Percentiles rank a stretch among this genome's conserved stretches.
These are phyloP conservation scores for Himalopsyche anomala DNA, from an alignment of 2,888 invertebrate species.

Conservation along the genomic window DNA sequence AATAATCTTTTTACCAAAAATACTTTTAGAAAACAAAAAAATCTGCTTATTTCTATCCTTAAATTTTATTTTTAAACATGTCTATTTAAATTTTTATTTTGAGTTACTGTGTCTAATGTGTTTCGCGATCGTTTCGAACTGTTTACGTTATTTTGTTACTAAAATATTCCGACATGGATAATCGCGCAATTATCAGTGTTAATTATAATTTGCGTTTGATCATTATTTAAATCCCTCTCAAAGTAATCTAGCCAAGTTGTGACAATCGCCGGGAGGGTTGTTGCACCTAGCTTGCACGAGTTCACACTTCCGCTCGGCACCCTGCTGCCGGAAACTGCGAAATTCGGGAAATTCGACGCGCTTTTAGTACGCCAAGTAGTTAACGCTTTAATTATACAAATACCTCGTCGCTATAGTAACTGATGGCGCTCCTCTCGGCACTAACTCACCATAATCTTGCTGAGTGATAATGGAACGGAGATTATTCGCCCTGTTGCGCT, in stretches of 20 bases:
- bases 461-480: slow-evolving; percentile 55
- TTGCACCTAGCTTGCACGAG: slow-evolving; percentile 40
- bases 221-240: slow-evolving; percentile 16
- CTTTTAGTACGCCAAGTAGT: slow-evolving; percentile 49
- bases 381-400: slow-evolving; percentile 64
- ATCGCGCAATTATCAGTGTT: neutral
- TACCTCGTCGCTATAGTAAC: slow-evolving; percentile 58
- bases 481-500: slow-evolving; percentile 46
- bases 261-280: slow-evolving; percentile 44
- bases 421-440: slow-evolving; percentile 53
- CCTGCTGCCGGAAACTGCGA: slow-evolving; percentile 44
- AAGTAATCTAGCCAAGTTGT: slow-evolving; percentile 37
- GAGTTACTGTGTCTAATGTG: no score
- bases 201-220: slow-evolving; percentile 24
- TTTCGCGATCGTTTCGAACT: no score
- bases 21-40: no score
- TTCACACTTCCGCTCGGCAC: slow-evolving; percentile 54
- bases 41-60: no score
- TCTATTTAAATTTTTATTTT: no score
- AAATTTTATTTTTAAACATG: no score
- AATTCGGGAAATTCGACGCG: slow-evolving; percentile 58
- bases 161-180: neutral
- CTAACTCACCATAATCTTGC: slow-evolving; percentile 61
- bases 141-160: no score
- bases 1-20: no score